Base-by-base conservation (phyloP, 2,113 vertebrate genomes). In the Podocnemis expansa region DNA sequence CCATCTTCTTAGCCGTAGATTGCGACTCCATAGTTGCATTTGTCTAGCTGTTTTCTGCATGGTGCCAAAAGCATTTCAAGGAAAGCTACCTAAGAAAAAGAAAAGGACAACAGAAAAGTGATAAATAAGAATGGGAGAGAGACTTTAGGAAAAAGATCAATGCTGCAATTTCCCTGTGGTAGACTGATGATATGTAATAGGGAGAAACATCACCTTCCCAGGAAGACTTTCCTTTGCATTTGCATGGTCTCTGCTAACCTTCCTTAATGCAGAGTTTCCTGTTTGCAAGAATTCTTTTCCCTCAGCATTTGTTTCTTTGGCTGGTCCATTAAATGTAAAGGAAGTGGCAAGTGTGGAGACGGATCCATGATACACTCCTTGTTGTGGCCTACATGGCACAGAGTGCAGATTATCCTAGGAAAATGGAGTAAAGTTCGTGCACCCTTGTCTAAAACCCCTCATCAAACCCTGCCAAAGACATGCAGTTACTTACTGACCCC, bases 261-360 rank as follows among this genome's bases (percentile, higher is more conserved):
- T 70, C 19, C 63, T 70, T 70, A 22, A 19, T 22, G 63, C 63
- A 70, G n/a, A 21, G 17, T 70, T 19, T 22, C 9, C 0, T 5
- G 6, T 38, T 31, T 45, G 60, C 31, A 8, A 1, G 9, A 38
- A 6, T 10, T 3, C 16, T 12, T 1, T 0, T 9, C 63, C 63
- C 17, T 47, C 9, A 38, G n/a, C 19, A 70, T 38, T 17, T 5
- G 17, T 70, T 70, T 70, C 19, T 70, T 70, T 70, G n/a, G n/a
- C 19, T 70, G 63, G n/a, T 17, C 63, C 63, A 38, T 70, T 70
- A 70, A 22, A 70, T 5, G 13, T 52, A 52, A 16, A 16, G 14
- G 31, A 19, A 4, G 17, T 16, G 34, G 4, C 5, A n/a, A 67
- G 34, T 38, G 8, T 22, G n/a, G 9, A 70, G 63, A 5, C 34